phyloP scores from a whole-genome alignment of 2,797 vertebrate genomes.

The Acipenser ruthenus region DNA sequence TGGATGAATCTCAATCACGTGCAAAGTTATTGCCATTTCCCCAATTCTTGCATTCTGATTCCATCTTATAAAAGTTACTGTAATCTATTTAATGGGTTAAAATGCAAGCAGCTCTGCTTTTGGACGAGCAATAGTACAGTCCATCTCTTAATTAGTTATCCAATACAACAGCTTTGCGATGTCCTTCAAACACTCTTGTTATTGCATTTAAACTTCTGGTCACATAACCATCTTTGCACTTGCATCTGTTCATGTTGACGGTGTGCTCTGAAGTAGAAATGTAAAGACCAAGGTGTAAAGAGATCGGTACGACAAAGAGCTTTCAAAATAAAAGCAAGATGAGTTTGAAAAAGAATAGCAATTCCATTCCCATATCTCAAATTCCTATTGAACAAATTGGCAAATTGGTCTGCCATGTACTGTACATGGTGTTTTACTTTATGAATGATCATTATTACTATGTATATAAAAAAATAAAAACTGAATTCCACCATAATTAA shows the following conservation, averaged over 20 bases:
- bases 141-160: neutral
- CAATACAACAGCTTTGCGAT: neutral
- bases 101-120: neutral
- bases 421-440: too few relatives aligned
- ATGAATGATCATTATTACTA: too few relatives aligned
- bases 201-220: conserved; percentile 6
- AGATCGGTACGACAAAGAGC: conserved; percentile 1
- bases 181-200: conserved; percentile 9
- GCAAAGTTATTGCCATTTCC: too few relatives aligned
- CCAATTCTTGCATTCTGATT: too few relatives aligned
- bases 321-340: conserved; percentile 2
- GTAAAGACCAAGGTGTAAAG: conserved; percentile 1
- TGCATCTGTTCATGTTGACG: neutral
- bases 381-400: neutral
- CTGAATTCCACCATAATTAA: too few relatives aligned
- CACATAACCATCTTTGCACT: neutral
- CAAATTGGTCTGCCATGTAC: neutral
- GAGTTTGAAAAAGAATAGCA: neutral
- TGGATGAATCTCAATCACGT: too few relatives aligned
- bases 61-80: too few relatives aligned
- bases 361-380: neutral
- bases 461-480: too few relatives aligned
- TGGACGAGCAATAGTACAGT: neutral
- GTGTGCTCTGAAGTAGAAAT: conserved; percentile 5
- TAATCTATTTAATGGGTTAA: too few relatives aligned